phyloP scores from a whole-genome alignment of 1,140 invertebrate genomes.

The Lordiphosa mommai region DNA sequence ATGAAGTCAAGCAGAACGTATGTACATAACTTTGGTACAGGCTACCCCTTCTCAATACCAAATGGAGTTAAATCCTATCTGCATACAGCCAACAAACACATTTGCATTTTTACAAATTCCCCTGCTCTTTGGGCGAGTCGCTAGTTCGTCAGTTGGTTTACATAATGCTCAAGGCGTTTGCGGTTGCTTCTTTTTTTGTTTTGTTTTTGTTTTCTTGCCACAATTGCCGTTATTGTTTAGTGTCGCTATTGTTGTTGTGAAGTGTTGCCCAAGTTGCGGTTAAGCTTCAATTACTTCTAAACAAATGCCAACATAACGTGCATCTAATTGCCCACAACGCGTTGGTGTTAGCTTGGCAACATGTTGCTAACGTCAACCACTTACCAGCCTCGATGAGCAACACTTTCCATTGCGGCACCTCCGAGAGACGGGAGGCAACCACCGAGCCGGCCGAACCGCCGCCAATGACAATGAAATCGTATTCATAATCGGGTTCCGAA shows the following conservation, averaged over 20 bases:
- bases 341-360: constrained; percentile 28
- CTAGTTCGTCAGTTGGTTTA: constrained; percentile 55
- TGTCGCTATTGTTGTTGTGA: constrained; percentile 49
- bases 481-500: constrained; percentile 83
- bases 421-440: constrained; percentile 89
- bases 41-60: not conserved
- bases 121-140: constrained; percentile 16
- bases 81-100: constrained; percentile 16
- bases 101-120: constrained; percentile 55
- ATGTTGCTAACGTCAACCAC: constrained; percentile 52
- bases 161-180: constrained; percentile 66
- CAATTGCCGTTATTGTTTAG: constrained; percentile 57
- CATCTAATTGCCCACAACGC: constrained; percentile 59
- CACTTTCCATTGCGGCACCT: constrained; percentile 89
- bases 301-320: constrained; percentile 70
- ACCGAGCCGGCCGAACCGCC: constrained; percentile 92
- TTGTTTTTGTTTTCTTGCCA: constrained; percentile 31
- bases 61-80: constrained; percentile 5
- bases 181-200: constrained; percentile 56
- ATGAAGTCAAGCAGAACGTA: constrained; percentile 40
- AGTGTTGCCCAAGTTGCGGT: constrained; percentile 43
- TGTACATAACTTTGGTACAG: constrained; percentile 12
- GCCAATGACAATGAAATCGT: constrained; percentile 93
- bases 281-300: constrained; percentile 76
- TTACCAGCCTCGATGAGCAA: constrained; percentile 90